phyloP scores from a whole-genome alignment of 35 echinoderm and acorn worm species.

The Eucidaris tribuloides region DNA sequence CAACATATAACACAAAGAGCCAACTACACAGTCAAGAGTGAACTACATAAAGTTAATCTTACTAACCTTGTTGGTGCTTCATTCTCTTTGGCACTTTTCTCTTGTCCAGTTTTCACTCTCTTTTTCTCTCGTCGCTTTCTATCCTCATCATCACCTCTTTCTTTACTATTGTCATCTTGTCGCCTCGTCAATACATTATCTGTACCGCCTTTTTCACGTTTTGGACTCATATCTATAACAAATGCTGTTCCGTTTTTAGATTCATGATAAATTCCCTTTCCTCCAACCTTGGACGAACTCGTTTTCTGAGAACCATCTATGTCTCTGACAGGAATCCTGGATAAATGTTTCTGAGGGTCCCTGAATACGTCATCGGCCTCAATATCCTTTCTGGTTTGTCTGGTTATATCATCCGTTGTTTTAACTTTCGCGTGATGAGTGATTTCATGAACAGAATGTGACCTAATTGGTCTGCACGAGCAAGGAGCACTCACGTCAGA shows the following conservation, averaged over 20 bases:
- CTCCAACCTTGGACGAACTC: too few species aligned
- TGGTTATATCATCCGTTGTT: constrained; percentile 1
- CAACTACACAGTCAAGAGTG: too few species aligned
- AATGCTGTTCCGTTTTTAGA: constrained; percentile 53
- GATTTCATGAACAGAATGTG: constrained; percentile 41
- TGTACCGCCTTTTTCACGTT: neutral
- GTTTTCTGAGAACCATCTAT: neutral
- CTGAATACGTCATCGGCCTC: constrained; percentile 8
- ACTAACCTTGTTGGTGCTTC: constrained; percentile 23
- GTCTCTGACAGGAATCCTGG: constrained; percentile 18
- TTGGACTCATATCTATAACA: constrained; percentile 46
- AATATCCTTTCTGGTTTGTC: neutral
- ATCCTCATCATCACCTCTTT: constrained; percentile 35
- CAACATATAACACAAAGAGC: too few species aligned
- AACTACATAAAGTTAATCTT: too few species aligned
- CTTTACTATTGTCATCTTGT: constrained; percentile 26
- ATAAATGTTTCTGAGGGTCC: neutral
- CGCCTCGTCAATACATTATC: constrained; percentile 10
- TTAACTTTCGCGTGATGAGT: neutral
- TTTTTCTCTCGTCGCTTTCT: neutral
- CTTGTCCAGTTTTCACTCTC: neutral
- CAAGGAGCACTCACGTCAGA: constrained; percentile 72
- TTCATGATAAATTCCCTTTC: too few species aligned
- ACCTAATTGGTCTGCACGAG: constrained; percentile 47
- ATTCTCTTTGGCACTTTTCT: constrained; percentile 13